Percentiles rank a stretch among this genome's conserved stretches.
These are phyloP conservation scores for Mesoclemmys tuberculata DNA, from an alignment of 2,113 vertebrate species.

Conservation along the genomic window DNA sequence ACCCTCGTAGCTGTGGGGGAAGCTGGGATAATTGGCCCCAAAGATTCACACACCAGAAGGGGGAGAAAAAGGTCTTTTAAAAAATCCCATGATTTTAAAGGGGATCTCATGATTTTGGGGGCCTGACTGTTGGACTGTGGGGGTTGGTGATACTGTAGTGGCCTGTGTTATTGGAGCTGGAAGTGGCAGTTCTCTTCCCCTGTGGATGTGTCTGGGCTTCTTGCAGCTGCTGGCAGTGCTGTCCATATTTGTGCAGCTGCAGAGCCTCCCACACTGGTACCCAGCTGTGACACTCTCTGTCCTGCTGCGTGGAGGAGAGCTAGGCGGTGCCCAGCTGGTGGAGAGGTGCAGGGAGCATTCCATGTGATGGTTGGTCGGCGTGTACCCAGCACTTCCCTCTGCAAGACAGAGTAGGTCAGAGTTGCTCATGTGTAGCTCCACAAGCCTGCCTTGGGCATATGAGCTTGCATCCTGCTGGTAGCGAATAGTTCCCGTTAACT, in stretches of 20 bases:
- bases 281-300: background rate
- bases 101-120: too few relatives aligned
- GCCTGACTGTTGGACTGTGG: background rate
- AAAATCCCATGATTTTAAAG: too few relatives aligned
- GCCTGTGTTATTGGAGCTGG: background rate
- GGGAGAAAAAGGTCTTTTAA: too few relatives aligned
- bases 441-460: background rate
- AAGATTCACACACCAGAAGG: background rate
- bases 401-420: background rate
- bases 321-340: too few relatives aligned
- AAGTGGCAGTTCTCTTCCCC: background rate
- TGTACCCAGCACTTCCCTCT: background rate
- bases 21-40: background rate
- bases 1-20: background rate
- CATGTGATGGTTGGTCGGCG: background rate
- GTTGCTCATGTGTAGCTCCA: background rate
- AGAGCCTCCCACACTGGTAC: background rate
- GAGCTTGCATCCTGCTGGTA: background rate
- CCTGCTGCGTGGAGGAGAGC: too few relatives aligned
- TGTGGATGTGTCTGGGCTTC: fast-evolving
- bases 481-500: background rate
- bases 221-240: fast-evolving
- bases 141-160: fast-evolving
- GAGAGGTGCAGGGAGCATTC: background rate
- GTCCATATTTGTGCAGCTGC: background rate